phyloP scores from a whole-genome alignment of 2,113 vertebrate genomes.

The Genyomyrus donnyi region DNA sequence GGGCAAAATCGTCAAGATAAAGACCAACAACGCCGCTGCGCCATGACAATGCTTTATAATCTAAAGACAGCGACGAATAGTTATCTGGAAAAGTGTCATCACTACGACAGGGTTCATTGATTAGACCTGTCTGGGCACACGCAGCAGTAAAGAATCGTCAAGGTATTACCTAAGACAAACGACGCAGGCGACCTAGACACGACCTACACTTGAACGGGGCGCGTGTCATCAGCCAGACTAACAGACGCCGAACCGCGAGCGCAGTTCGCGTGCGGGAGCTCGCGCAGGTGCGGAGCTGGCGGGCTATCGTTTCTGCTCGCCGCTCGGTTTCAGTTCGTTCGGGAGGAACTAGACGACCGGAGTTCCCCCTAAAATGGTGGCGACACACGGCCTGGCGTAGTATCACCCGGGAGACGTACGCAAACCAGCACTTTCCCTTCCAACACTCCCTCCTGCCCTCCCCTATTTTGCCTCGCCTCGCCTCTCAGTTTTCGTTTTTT shows the following conservation, averaged over 20 bases:
- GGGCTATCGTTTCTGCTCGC: background rate
- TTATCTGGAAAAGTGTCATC: background rate
- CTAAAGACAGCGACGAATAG: background rate
- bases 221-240: background rate
- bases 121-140: background rate
- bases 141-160: background rate
- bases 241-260: background rate
- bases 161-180: background rate
- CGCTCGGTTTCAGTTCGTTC: background rate
- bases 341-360: slow-evolving; percentile 13
- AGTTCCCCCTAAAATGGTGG: slow-evolving; percentile 49
- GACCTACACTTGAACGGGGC: background rate
- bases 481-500: background rate
- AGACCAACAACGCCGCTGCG: background rate
- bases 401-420: slow-evolving; percentile 16
- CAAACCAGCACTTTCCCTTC: slow-evolving; percentile 21
- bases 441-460: slow-evolving; percentile 28
- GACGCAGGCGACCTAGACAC: background rate
- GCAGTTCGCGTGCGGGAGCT: background rate
- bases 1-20: background rate
- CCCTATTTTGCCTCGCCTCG: slow-evolving; percentile 23
- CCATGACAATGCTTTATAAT: background rate
- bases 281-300: background rate
- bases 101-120: background rate
- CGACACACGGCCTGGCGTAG: slow-evolving; percentile 17